These are phyloP conservation scores for Drosophila subsilvestris DNA, from an alignment of 2,888 invertebrate genomes.

Conservation along the genomic window DNA sequence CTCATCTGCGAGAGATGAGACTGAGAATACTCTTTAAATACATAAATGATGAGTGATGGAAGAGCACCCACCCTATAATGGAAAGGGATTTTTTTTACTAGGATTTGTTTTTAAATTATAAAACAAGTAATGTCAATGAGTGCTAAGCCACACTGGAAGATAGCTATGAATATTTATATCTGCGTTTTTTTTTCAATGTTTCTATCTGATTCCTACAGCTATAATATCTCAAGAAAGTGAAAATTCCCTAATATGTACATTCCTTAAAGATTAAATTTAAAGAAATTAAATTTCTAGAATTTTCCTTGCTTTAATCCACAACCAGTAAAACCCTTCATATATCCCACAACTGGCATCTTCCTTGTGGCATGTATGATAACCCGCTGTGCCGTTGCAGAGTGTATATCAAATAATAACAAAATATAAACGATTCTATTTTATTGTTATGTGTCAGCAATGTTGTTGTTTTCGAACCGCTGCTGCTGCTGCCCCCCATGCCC, in stretches of 20 bases:
- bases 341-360: not conserved
- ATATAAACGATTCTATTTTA: slow-evolving; percentile 67
- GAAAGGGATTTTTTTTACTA: no score
- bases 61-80: no score
- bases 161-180: no score
- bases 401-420: slow-evolving; percentile 64
- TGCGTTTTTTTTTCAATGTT: no score
- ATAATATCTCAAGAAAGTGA: not conserved
- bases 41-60: no score
- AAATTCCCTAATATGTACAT: not conserved
- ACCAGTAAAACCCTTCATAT: not conserved
- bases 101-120: no score
- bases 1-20: no score
- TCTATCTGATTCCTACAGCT: no score
- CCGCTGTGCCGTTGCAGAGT: slow-evolving; percentile 8
- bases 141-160: no score
- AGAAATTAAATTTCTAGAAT: no score
- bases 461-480: slow-evolving; percentile 38
- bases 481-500: slow-evolving; percentile 6
- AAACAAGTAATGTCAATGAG: no score
- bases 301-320: not conserved
- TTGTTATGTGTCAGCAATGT: slow-evolving; percentile 66
- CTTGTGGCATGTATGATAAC: not conserved
- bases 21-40: no score
- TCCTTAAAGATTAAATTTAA: not conserved